Percentiles rank a stretch among this genome's conserved stretches.
Conservation (phyloP, 1,140 invertebrate genomes). For the Penaeus japonicus region DNA sequence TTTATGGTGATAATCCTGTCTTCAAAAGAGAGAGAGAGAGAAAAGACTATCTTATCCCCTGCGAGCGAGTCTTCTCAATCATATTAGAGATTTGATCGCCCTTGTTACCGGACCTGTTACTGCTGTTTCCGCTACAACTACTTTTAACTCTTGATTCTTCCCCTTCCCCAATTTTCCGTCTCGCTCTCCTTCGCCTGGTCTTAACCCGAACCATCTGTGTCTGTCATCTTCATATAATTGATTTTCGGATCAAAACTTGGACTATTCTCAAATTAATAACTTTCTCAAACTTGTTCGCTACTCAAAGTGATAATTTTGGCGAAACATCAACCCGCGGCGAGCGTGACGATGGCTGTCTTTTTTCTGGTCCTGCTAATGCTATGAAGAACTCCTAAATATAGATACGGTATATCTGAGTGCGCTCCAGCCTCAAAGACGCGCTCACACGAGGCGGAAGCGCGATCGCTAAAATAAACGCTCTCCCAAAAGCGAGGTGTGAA, state of each 20-base stretch:
- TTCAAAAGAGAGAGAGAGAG: too few species aligned
- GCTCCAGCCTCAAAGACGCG: neutral
- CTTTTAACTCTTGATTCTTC: neutral
- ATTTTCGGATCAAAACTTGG: constrained; percentile 60
- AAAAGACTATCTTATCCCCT: too few species aligned
- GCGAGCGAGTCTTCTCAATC: too few species aligned
- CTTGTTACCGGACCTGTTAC: too few species aligned
- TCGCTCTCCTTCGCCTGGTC: constrained; percentile 49
- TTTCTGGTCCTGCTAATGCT: too few species aligned
- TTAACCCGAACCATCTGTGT: constrained; percentile 54
- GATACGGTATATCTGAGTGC: neutral
- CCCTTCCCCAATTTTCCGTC: neutral
- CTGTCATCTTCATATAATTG: constrained; percentile 59
- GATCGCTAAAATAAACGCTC: constrained; percentile 28
- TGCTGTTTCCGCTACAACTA: too few species aligned
- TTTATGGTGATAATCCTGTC: too few species aligned
- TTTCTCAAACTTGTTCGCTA: constrained; percentile 55
- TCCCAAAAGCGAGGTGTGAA: constrained; percentile 39
- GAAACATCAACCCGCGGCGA: neutral
- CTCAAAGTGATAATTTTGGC: constrained; percentile 21
- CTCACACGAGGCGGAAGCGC: neutral
- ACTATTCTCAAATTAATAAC: constrained; percentile 59
- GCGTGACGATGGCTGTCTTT: neutral
- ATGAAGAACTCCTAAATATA: neutral
- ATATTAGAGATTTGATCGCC: too few species aligned